Base-by-base conservation (phyloP, 2,797 vertebrate genomes). In the Atherinosoma microstoma region DNA sequence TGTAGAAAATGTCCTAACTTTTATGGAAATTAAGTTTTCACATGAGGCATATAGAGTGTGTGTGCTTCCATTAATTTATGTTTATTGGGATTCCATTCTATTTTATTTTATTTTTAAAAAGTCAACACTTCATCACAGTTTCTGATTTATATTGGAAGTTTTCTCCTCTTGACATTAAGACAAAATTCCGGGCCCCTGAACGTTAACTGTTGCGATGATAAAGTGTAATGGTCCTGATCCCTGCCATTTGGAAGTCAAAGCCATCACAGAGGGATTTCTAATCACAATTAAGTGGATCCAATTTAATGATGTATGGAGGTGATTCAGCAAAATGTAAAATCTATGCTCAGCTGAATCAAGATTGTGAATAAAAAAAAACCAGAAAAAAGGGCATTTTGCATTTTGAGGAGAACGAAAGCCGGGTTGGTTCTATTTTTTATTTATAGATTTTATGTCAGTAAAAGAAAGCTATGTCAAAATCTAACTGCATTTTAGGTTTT, bases 221-320 rank as follows among this genome's bases (percentile, higher is more conserved):
- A 71, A 84, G 75, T 74, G 54, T 65, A 84, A 80, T 70, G 64
- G 49, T 53, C 56, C 65, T 66, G 58, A 72, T 70, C 64, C 53
- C 56, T 70, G 74, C 80, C 70, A 73, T 71, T 70, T 75, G 18
- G 54, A 83, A 86, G 63, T 76, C 64, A 58, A 45, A 63, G 76
- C 70, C 67, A 82, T 57, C 34, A 53, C 0, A 45, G 42, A 51
- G 49, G 61, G 51, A 58, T 56, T 64, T 49, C 75, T 68, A 65
- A 73, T 77, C 60, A 51, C 47, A 75, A 57, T 76, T 84, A 68
- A 63, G 60, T 78, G 64, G 72, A 51, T 79, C 75, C 63, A 74
- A 35, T 30, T 27, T 45, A 22, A 27, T 67, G 70, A 78, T 70
- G 35, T 75, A 61, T 64, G 45, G 49, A 54, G 66, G 72, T 73